A percentile compares a stretch with the other conserved stretches of the same genome.
Evolutionary conservation across 2,113 vertebrate species (phyloP).

Genomic region (Eulacestoma nigropectus): DNA sequence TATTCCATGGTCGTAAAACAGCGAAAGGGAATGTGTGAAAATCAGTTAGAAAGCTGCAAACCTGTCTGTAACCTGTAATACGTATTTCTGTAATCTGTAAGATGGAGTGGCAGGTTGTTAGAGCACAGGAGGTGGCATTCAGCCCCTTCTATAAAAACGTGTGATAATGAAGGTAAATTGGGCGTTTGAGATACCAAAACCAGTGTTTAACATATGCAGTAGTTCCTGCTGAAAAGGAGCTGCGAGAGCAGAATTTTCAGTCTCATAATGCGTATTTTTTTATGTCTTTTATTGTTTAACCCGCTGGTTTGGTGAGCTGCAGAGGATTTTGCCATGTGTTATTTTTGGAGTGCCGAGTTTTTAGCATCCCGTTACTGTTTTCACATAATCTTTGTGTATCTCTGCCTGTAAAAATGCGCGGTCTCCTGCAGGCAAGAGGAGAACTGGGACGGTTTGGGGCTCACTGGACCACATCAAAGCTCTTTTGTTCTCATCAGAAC

Average conservation of each 20-base stretch:
- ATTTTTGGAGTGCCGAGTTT: not conserved
- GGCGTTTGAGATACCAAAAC: not conserved
- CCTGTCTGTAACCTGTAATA: not conserved
- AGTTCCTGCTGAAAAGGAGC: not conserved
- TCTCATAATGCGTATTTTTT: not conserved
- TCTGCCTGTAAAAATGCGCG: not conserved
- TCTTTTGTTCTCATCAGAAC: not conserved
- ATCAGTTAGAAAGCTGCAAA: not conserved
- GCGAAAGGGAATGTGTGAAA: not conserved
- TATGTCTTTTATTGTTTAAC: not conserved
- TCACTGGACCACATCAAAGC: not conserved
- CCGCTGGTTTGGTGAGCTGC: not conserved
- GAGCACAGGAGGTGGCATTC: not conserved
- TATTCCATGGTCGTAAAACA: accelerated
- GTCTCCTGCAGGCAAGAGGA: not conserved
- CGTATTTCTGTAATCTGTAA: accelerated
- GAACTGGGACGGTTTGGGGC: not conserved
- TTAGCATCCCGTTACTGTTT: not conserved
- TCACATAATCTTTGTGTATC: not conserved
- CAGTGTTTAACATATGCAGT: not conserved
- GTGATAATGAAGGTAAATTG: not conserved
- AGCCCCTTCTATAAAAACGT: accelerated
- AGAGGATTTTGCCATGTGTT: not conserved
- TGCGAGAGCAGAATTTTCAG: not conserved
- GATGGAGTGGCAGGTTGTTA: not conserved